Evolutionary conservation across 2,113 vertebrate species (phyloP).

Genomic region (Antennarius striatus): DNA sequence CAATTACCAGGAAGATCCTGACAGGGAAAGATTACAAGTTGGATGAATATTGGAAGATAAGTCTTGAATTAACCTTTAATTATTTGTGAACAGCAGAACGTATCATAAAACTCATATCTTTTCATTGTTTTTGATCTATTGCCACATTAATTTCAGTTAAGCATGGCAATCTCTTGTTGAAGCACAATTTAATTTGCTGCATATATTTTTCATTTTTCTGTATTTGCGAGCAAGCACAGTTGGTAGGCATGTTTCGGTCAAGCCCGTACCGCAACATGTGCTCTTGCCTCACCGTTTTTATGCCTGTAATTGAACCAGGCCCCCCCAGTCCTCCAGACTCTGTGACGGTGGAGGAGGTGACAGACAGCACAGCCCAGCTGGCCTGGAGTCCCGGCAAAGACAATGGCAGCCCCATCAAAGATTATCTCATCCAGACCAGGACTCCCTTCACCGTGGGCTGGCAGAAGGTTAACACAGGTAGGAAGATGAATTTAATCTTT

Average conservation of each 20-base stretch:
- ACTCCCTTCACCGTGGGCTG: constrained; percentile 93
- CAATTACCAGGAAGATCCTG: constrained; percentile 42
- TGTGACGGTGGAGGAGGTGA: constrained; percentile 90
- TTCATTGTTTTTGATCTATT: constrained; percentile 6
- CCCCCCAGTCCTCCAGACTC: constrained; percentile 87
- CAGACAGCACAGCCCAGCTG: constrained; percentile 89
- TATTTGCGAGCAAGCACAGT: neutral
- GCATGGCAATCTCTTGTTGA: neutral
- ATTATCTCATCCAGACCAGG: constrained; percentile 87
- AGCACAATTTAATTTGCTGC: neutral
- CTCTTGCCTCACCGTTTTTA: constrained; percentile 48
- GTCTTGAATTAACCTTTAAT: constrained; percentile 61
- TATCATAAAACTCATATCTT: constrained; percentile 28
- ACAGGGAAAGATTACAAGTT: constrained; percentile 52
- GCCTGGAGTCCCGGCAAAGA: constrained; percentile 89
- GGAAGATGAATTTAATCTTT: neutral
- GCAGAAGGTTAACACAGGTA: constrained; percentile 91
- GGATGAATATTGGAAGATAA: constrained; percentile 51
- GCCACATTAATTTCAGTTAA: constrained; percentile 18
- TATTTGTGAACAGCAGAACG: constrained; percentile 41
- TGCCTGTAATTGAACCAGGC: constrained; percentile 77
- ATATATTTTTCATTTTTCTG: neutral
- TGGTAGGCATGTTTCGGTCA: neutral
- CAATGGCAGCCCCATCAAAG: constrained; percentile 88
- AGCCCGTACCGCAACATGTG: constrained; percentile 8